Base-by-base conservation (phyloP, 1,140 invertebrate species). In the Heliothis subflexa region DNA sequence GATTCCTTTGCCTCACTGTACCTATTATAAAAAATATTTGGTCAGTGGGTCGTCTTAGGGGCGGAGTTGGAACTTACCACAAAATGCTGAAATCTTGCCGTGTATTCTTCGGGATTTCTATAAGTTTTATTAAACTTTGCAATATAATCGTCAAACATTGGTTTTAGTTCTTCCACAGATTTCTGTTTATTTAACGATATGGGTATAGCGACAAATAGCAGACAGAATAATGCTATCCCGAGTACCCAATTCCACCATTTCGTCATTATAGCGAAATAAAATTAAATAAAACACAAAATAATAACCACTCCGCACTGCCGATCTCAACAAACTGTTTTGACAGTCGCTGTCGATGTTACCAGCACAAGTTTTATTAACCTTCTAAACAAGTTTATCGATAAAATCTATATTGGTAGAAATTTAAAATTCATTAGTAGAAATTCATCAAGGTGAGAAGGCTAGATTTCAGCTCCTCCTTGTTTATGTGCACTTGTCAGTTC, bases 111-210 rank as follows among this genome's bases (percentile, higher is more conserved):
- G 0, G 95, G 89, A 72, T 93, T 88, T 90, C 87, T 94, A 88
- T 97, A 97, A 64, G 95, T 94, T 95, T 97, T 97, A 83, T 97
- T 97, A 83, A 95, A 97, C 76, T 95, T 95, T 70, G 91, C 52
- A 16, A 97, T 93, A 82, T 96, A 97, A 57, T 94, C 88, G 71
- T 96, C 85, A 85, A 97, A 97, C 79, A 96, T 89, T 62, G 95
- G 88, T 55, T 94, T 85, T 52, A 91, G 79, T 68, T 88, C 68
- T 72, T 93, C 86, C 73, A 87, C 86, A 72, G 72, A 87, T 71
- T 74, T 75, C 18, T 80, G 64, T 3, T 73, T 79, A 14, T 83
- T 71, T 78, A 89, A 89, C 7, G 83, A 81, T 14, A 93, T 50
- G n/a, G 91, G 91, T 75, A 93, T 89, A n/a, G 83, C 89, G 49